These are phyloP conservation scores for Condylura cristata DNA, from an alignment of 2,113 vertebrate species.

Conservation along the genomic window DNA sequence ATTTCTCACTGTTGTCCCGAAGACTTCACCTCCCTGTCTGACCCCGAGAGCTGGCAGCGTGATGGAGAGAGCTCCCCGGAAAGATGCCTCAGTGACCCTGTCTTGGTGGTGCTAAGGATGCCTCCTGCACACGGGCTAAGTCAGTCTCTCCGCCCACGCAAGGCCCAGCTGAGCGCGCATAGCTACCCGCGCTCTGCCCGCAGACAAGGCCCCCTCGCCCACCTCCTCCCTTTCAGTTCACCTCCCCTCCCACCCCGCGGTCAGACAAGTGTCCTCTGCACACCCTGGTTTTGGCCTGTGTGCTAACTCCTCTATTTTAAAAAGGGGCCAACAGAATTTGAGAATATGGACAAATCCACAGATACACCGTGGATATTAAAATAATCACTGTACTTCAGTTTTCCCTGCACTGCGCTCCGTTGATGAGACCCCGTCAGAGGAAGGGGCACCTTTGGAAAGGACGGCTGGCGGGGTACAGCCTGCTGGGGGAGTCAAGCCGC, in stretches of 20 bases:
- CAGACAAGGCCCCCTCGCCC: too few species aligned
- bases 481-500: not conserved
- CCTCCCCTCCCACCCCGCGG: not conserved
- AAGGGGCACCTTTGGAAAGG: not conserved
- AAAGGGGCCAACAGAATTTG: not conserved
- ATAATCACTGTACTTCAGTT: not conserved
- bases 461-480: not conserved
- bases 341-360: constrained; percentile 7
- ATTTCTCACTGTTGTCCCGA: not conserved
- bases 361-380: not conserved
- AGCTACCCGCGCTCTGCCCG: too few species aligned
- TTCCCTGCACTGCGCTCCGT: not conserved
- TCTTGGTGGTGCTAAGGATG: not conserved
- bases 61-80: not conserved
- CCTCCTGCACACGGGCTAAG: not conserved
- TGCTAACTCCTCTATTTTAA: not conserved
- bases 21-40: not conserved
- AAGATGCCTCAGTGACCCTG: not conserved
- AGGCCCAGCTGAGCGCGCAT: not conserved
- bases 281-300: not conserved
- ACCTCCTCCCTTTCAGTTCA: too few species aligned
- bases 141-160: not conserved
- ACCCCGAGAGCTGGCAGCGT: not conserved
- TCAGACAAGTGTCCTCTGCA: not conserved
- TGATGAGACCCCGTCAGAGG: not conserved